phyloP scores from a whole-genome alignment of 64 coral and sea anemone species.

The Cladopsammia gracilis region DNA sequence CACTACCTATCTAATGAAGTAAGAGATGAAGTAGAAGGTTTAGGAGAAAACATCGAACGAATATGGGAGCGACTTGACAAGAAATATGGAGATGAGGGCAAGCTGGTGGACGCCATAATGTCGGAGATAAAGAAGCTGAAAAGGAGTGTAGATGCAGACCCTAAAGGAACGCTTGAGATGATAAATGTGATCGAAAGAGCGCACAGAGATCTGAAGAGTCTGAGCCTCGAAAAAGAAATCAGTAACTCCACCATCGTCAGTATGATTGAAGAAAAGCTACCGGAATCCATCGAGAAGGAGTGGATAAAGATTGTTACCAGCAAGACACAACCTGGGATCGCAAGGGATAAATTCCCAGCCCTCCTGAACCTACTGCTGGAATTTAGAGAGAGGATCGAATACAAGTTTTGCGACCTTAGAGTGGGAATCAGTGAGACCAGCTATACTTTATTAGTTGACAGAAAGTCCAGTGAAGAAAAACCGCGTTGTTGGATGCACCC shows the following conservation, averaged over 20 bases:
- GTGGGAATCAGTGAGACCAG: not conserved
- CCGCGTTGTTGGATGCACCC: not conserved
- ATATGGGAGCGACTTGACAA: not conserved
- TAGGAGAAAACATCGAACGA: not conserved
- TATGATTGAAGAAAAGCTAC: too few species aligned
- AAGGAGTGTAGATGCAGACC: not conserved
- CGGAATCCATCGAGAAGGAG: not conserved
- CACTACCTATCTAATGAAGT: not conserved
- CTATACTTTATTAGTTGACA: not conserved
- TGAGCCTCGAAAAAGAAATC: too few species aligned
- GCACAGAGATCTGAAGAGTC: too few species aligned
- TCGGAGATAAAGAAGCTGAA: not conserved
- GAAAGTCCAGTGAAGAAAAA: not conserved
- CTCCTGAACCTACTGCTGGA: not conserved
- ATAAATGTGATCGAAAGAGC: not conserved
- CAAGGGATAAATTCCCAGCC: not conserved
- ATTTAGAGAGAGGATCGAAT: not conserved
- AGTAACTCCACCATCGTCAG: too few species aligned
- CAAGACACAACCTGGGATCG: not conserved
- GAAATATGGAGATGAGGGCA: slow-evolving; percentile 1
- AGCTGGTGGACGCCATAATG: not conserved
- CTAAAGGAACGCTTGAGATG: not conserved
- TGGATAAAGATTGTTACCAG: not conserved
- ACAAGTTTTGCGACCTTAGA: not conserved
- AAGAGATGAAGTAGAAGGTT: not conserved